A percentile compares a stretch with the other conserved stretches of the same genome.
Evolutionary conservation across 2,888 invertebrate genomes (phyloP).

Genomic region (Cataglyphis altisquamis): DNA sequence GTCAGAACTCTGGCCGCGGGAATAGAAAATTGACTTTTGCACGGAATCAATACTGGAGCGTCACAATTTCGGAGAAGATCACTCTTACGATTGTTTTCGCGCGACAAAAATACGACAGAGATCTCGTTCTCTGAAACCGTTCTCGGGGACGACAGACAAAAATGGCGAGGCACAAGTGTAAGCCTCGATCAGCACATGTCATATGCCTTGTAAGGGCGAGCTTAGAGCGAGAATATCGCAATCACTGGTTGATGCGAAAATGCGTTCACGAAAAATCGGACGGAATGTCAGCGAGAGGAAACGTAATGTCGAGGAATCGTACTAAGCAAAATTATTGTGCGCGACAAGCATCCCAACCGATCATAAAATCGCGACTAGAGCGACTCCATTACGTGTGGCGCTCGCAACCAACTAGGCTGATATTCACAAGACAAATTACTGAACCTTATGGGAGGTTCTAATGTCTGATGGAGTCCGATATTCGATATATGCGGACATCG

Average conservation of each 20-base stretch:
- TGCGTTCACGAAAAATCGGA: not conserved
- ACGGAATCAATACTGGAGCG: not conserved
- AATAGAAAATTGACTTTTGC: too few relatives aligned
- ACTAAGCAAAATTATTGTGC: not conserved
- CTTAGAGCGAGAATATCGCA: not conserved
- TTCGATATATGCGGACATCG: too few relatives aligned
- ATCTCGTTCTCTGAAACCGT: not conserved
- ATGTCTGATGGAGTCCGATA: not conserved
- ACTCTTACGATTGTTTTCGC: not conserved
- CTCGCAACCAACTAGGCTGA: slow-evolving; percentile 57
- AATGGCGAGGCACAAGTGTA: slow-evolving; percentile 77
- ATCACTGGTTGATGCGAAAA: not conserved
- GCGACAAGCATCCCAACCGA: slow-evolving; percentile 66
- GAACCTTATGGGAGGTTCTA: slow-evolving; percentile 19
- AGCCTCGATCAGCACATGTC: slow-evolving; percentile 52
- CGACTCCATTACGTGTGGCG: slow-evolving; percentile 63
- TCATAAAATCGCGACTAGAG: slow-evolving; percentile 77
- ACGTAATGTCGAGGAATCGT: not conserved
- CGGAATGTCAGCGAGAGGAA: not conserved
- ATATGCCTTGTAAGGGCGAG: slow-evolving; percentile 69
- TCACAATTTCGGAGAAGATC: not conserved
- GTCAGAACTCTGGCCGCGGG: not conserved
- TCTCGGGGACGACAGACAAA: slow-evolving; percentile 70
- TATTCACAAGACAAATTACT: slow-evolving; percentile 42
- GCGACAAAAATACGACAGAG: not conserved